Base-by-base conservation (phyloP, 2,888 invertebrate genomes). In the Lochmaea crataegi region DNA sequence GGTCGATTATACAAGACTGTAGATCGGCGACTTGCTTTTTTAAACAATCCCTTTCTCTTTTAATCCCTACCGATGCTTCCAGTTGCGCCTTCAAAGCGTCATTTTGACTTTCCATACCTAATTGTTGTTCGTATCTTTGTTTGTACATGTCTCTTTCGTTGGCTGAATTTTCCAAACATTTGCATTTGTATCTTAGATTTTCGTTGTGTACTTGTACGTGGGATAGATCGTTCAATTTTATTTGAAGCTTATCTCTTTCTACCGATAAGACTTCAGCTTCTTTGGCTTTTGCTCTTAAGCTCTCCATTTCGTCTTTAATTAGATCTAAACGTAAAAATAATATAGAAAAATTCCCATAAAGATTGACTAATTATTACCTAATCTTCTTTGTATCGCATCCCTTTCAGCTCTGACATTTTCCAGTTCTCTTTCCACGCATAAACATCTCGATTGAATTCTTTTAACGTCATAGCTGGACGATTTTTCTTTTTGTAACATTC, bases 1-100 rank as follows among this genome's bases (percentile, higher is more conserved):
- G 89, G 75, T 90, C 90, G 83, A 89, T 88, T 22, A 89, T 85
- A 82, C 88, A 88, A 74, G 89, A 88, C 80, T 90, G 89, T 57
- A 87, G 84, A 84, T 90, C 90, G 77, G 88, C 86, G 51, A 90
- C 82, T 84, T 89, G 89, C 78, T 88, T 88, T 67, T 87, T 80
- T 26, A 90, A 82, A 67, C 80, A 76, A 80, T 89, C 89, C 79
- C 87, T 88, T 78, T 91, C 90, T 75, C 79, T 75, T 79, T 88
- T 87, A 32, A 86, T 42, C 6, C 72, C 56, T 64, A 79, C 81
- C 10, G 81, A 81, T 64, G 81, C 80, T 41, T 84, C 83, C 18
- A 84, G 77, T 78, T 85, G 82, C 3, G 77, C 73, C 69, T 79
- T 79, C 63, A 85, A 74, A 69, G 76, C 71, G 11, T 84, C 82